Percentiles rank a stretch among this genome's conserved stretches.
Conservation (phyloP, 2,888 invertebrate genomes). For the Glyphotaelius pellucidus region DNA sequence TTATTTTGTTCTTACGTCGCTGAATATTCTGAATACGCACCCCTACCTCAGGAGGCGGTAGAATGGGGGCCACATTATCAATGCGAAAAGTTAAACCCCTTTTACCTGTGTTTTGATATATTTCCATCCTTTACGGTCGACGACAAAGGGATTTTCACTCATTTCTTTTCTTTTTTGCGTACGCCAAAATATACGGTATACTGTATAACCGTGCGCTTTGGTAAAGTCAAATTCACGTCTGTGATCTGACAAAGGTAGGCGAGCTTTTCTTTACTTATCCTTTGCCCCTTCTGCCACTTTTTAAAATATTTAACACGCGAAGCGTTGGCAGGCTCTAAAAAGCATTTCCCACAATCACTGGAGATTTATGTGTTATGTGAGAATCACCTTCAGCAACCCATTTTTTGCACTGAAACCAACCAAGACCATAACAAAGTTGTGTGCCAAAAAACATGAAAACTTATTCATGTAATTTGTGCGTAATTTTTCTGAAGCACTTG, state of each 20-base stretch:
- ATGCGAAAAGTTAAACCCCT: slow-evolving; percentile 48
- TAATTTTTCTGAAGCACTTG: neutral
- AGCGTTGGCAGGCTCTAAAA: neutral
- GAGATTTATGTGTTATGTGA: neutral
- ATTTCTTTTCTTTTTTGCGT: slow-evolving; percentile 5
- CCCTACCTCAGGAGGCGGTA: neutral
- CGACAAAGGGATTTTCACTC: slow-evolving; percentile 41
- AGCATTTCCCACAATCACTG: neutral
- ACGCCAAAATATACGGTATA: neutral
- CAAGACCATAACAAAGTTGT: neutral
- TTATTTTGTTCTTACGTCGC: neutral
- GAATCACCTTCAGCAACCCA: neutral
- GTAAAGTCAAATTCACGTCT: neutral
- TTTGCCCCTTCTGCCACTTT: slow-evolving; percentile 24
- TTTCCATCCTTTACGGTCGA: slow-evolving; percentile 34
- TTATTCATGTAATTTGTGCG: neutral
- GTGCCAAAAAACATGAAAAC: neutral
- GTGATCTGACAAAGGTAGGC: slow-evolving; percentile 2
- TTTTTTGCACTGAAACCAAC: neutral
- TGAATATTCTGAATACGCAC: neutral
- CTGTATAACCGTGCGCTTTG: neutral
- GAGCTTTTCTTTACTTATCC: neutral
- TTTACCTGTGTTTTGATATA: slow-evolving; percentile 45
- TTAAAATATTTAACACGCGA: slow-evolving; percentile 11
- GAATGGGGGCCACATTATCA: slow-evolving; percentile 23